Conservation (phyloP, 2,888 invertebrate genomes). For the Dasysyrphus tricinctus region DNA sequence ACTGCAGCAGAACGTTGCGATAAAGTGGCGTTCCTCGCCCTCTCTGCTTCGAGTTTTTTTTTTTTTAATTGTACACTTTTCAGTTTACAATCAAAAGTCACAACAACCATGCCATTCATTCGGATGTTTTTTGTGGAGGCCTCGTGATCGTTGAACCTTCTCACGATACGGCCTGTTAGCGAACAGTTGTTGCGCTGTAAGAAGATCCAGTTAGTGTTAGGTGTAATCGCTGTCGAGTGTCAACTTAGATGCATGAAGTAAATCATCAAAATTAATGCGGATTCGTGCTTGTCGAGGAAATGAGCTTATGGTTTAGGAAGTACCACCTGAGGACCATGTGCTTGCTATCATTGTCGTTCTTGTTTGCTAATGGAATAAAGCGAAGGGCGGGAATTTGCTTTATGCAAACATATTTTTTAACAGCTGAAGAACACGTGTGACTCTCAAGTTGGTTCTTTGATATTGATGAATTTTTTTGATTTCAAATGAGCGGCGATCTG, state of each 20-base stretch:
- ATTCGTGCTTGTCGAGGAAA: conserved; percentile 25
- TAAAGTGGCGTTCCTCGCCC: conserved; percentile 67
- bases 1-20: conserved; percentile 76
- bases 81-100: conserved; percentile 61
- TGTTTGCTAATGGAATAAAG: conserved; percentile 46
- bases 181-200: conserved; percentile 6
- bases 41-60: conserved; percentile 10
- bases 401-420: conserved; percentile 74
- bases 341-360: conserved; percentile 10
- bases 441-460: not conserved
- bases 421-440: conserved; percentile 79
- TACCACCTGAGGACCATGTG: conserved; percentile 61
- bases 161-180: conserved; percentile 59
- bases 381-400: conserved; percentile 33
- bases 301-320: conserved; percentile 31
- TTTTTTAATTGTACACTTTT: conserved; percentile 3
- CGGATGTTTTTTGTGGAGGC: conserved; percentile 48
- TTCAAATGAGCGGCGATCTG: too few species aligned
- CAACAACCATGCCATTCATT: conserved; percentile 74
- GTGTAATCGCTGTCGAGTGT: conserved; percentile 61
- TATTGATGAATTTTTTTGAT: not conserved
- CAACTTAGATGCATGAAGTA: conserved; percentile 63
- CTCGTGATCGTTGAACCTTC: conserved; percentile 67
- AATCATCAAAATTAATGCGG: conserved; percentile 69
- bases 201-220: conserved; percentile 50